phyloP scores from a whole-genome alignment of 2,888 invertebrate genomes.

The Melinaea marsaeus region DNA sequence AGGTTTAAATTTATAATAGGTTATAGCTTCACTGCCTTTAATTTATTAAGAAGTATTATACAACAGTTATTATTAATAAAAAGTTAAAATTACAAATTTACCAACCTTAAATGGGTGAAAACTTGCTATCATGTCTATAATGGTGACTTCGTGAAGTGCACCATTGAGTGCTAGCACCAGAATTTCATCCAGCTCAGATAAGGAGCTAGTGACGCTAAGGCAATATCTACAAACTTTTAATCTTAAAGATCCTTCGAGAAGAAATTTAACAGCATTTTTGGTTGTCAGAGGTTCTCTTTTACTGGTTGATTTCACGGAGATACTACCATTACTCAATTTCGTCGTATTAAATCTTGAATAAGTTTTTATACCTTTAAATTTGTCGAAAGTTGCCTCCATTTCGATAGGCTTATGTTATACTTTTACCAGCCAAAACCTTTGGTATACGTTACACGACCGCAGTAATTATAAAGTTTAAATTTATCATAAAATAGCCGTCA shows the following conservation, averaged over 20 bases:
- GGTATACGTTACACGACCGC: neutral
- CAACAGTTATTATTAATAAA: neutral
- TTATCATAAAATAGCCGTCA: too few species aligned
- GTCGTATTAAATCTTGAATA: slow-evolving; percentile 24
- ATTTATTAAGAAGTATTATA: neutral
- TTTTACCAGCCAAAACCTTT: neutral
- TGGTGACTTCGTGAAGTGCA: slow-evolving; percentile 53
- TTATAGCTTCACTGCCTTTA: too few species aligned
- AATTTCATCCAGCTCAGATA: slow-evolving; percentile 59
- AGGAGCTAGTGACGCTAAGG: slow-evolving; percentile 43
- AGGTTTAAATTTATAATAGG: too few species aligned
- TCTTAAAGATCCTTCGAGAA: slow-evolving; percentile 54
- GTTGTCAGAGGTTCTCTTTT: slow-evolving; percentile 45
- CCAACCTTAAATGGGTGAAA: slow-evolving; percentile 67
- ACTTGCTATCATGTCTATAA: slow-evolving; percentile 61
- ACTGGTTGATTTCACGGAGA: slow-evolving; percentile 9
- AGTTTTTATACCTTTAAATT: slow-evolving; percentile 26
- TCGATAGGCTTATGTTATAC: slow-evolving; percentile 8
- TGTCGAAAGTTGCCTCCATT: slow-evolving; percentile 31
- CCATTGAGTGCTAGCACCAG: slow-evolving; percentile 53
- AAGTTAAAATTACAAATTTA: slow-evolving; percentile 6
- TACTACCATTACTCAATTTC: slow-evolving; percentile 12
- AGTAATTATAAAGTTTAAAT: neutral
- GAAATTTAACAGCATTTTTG: slow-evolving; percentile 55
- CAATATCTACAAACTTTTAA: slow-evolving; percentile 63